Evolutionary conservation across 2,113 vertebrate species (phyloP), one percentile per base, ranked within the genome.

Genomic region (Lophotis ruficrista): DNA sequence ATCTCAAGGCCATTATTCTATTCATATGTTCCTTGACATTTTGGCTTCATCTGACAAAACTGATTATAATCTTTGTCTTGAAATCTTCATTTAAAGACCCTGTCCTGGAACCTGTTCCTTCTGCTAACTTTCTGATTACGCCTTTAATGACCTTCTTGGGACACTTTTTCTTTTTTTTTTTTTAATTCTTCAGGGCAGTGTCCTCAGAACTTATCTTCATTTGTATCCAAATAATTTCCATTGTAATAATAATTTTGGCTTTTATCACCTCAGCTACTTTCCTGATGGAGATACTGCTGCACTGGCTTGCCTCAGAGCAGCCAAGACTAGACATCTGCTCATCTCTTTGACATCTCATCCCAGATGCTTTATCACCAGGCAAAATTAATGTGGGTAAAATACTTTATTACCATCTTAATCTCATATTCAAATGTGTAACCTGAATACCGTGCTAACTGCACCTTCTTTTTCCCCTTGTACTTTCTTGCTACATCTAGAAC

Each of bases 311-410:
- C 83, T 96, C 65, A 79, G 62, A 95, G 91, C 94, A 96, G 89
- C 94, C 94, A 96, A 96, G 77, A 38, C 91, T 89, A 93, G 95
- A 94, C 94, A 96, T 96, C 94, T 95, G 94, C 94, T 96, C 88
- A 56, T 96, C 96, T 94, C 86, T 97, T 95, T 96, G 96, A 95
- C 95, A 96, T 96, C 91, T 95, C 94, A 94, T 95, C 86, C 83
- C 94, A 95, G 92, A 96, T 95, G 95, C 95, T 92, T 95, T 94
- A 89, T 96, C 94, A 93, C 89, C 94, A 96, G 92, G 83, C 83
- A 96, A 83, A 96, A 94, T 91, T 84, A 91, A 79, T 82, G 66
- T 72, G 78, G 31, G 25, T 70, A 82, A 96, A 92, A 94, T 82
- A 79, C 51, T 93, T 90, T 81, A 90, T 95, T 94, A 27, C 65